These are phyloP conservation scores for Diarsia mendica DNA, from an alignment of 2,888 invertebrate species.

Conservation along the genomic window DNA sequence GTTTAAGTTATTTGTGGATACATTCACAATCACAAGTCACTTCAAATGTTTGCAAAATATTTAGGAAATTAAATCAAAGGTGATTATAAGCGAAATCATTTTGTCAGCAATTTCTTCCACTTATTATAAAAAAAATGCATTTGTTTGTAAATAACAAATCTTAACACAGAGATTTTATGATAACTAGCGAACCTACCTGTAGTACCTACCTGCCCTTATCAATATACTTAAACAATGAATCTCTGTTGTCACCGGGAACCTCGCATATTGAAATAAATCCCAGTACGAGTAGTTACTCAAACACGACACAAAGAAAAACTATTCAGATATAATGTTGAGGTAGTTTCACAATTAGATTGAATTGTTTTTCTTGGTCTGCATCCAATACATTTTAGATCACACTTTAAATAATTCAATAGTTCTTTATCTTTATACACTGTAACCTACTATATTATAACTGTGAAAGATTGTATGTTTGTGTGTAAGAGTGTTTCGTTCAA, in stretches of 20 bases:
- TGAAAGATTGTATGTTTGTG: neutral
- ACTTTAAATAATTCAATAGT: constrained; percentile 35
- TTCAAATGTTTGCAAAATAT: neutral
- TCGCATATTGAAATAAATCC: constrained; percentile 26
- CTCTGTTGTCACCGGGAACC: constrained; percentile 13
- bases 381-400: constrained; percentile 56
- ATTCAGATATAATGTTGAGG: constrained; percentile 31
- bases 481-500: neutral
- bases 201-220: neutral
- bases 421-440: constrained; percentile 9
- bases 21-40: neutral
- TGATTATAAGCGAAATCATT: neutral
- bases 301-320: constrained; percentile 37
- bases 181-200: neutral
- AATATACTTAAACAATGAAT: constrained; percentile 18
- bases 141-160: neutral
- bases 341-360: constrained; percentile 46
- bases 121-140: neutral
- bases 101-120: neutral
- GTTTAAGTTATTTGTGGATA: neutral
- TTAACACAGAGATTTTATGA: neutral
- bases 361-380: constrained; percentile 58
- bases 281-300: constrained; percentile 14
- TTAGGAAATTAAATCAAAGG: neutral
- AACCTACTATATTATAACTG: constrained; percentile 6